phyloP scores from a whole-genome alignment of 1,140 invertebrate species.

The Drosophila albomicans region DNA sequence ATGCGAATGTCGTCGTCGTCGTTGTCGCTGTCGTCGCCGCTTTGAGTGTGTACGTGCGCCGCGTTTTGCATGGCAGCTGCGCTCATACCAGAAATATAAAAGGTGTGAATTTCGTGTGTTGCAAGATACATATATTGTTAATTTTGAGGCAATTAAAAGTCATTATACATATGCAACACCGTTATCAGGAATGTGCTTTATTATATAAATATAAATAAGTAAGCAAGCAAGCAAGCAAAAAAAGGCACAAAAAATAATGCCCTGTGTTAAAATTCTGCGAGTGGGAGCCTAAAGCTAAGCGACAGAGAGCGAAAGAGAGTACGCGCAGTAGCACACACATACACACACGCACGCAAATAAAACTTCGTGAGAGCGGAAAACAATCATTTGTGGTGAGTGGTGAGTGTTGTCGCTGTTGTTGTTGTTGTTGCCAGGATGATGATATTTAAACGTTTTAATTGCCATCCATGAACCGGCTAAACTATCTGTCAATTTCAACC shows the following conservation, averaged over 20 bases:
- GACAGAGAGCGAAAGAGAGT: slow-evolving; percentile 40
- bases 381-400: slow-evolving; percentile 66
- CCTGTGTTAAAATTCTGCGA: slow-evolving; percentile 61
- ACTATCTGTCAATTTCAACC: neutral
- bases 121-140: slow-evolving; percentile 8
- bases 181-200: slow-evolving; percentile 49
- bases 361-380: slow-evolving; percentile 56
- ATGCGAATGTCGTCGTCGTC: slow-evolving; percentile 64
- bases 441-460: slow-evolving; percentile 50
- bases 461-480: slow-evolving; percentile 38
- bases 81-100: slow-evolving; percentile 55
- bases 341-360: slow-evolving; percentile 35
- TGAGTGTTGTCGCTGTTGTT: slow-evolving; percentile 47
- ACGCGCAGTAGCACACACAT: slow-evolving; percentile 46
- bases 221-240: slow-evolving; percentile 20
- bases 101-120: slow-evolving; percentile 59
- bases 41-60: slow-evolving; percentile 64
- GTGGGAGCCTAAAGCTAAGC: slow-evolving; percentile 36
- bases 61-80: slow-evolving; percentile 67
- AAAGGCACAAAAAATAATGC: slow-evolving; percentile 42
- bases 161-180: slow-evolving; percentile 16
- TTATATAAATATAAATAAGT: slow-evolving; percentile 63
- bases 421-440: slow-evolving; percentile 52
- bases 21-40: slow-evolving; percentile 43
- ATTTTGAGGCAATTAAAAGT: slow-evolving; percentile 21